A percentile compares a stretch with the other conserved stretches of the same genome.
These are phyloP conservation scores for Sciurus niger DNA, from an alignment of 2,113 vertebrate species.

Conservation along the genomic window DNA sequence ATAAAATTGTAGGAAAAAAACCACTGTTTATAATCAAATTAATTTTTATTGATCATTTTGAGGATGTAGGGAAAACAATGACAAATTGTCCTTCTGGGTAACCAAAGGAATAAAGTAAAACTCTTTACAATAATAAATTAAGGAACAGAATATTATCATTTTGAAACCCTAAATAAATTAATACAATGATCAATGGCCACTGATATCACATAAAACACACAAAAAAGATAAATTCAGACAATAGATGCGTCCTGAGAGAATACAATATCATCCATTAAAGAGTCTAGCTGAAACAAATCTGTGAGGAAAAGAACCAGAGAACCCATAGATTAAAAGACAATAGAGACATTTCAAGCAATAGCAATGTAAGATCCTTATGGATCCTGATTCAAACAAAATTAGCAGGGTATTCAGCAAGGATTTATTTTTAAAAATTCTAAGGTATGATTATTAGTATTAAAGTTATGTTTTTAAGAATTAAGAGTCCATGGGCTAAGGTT, in stretches of 20 bases:
- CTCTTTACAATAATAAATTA: constrained; percentile 13
- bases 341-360: constrained; percentile 12
- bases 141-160: background rate
- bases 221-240: background rate
- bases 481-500: background rate
- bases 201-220: background rate
- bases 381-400: constrained; percentile 55
- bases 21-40: background rate
- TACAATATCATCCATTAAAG: background rate
- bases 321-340: background rate
- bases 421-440: background rate
- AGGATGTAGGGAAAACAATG: background rate
- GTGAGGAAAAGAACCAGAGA: background rate
- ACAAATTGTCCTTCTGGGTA: background rate
- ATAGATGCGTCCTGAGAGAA: background rate
- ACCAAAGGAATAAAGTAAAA: background rate
- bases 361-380: background rate
- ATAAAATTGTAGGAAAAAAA: background rate
- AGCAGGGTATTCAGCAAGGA: background rate
- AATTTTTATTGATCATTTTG: constrained; percentile 5
- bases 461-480: background rate
- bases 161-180: constrained; percentile 49
- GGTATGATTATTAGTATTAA: background rate
- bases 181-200: background rate
- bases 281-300: background rate